phyloP scores from a whole-genome alignment of 2,888 invertebrate genomes.

The Ormyrus rosae region DNA sequence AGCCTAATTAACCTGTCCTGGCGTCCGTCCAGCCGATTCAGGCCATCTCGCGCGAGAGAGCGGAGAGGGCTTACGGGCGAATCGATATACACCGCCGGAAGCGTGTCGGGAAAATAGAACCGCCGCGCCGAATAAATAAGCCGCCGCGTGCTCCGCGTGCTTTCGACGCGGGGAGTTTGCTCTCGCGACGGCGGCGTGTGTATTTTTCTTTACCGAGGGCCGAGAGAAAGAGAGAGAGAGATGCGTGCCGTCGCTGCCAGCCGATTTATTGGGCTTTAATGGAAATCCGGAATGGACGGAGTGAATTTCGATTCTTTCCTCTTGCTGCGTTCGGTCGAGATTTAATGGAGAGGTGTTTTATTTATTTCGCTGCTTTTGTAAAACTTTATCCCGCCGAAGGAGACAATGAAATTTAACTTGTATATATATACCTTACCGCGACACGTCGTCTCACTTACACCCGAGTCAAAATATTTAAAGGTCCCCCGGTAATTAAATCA shows the following conservation, averaged over 20 bases:
- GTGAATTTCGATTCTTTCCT: too few species aligned
- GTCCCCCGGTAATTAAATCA: too few species aligned
- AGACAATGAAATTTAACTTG: too few species aligned
- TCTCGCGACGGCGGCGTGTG: not conserved
- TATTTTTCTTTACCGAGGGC: slow-evolving; percentile 14
- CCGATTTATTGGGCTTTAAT: not conserved
- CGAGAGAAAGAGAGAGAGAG: not conserved
- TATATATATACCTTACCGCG: too few species aligned
- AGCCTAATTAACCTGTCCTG: slow-evolving; percentile 53
- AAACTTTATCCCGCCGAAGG: too few species aligned
- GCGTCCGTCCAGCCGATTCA: slow-evolving; percentile 41
- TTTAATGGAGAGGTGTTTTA: too few species aligned
- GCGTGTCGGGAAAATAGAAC: not conserved
- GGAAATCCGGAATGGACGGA: not conserved
- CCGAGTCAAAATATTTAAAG: too few species aligned
- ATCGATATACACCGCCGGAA: not conserved
- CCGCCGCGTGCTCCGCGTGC: not conserved
- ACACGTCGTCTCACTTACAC: too few species aligned
- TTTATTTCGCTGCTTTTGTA: too few species aligned
- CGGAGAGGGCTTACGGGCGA: not conserved
- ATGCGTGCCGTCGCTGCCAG: not conserved
- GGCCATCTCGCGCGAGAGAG: slow-evolving; percentile 27
- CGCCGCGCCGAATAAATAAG: slow-evolving; percentile 33
- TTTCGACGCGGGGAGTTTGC: not conserved
- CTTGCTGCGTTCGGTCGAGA: too few species aligned